Evolutionary conservation across 2,113 vertebrate genomes (phyloP).

Genomic region (Pygoscelis adeliae): DNA sequence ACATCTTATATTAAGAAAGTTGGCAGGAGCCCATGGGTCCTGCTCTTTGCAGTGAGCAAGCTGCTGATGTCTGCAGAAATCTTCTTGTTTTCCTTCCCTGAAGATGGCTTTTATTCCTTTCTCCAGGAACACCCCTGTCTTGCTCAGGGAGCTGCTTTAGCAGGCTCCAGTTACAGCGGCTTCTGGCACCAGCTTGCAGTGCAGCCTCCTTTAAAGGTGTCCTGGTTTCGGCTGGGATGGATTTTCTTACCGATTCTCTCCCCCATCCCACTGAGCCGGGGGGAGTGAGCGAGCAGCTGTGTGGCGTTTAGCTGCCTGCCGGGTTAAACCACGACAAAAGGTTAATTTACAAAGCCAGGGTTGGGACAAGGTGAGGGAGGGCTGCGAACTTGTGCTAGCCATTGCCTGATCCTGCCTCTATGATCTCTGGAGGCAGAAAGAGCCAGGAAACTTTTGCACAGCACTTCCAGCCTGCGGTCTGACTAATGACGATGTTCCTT

Average conservation of each 20-base stretch:
- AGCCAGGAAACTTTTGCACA: not conserved
- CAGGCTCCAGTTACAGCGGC: not conserved
- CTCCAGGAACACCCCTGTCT: not conserved
- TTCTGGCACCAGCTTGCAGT: not conserved
- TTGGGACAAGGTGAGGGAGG: not conserved
- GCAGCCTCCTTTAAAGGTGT: not conserved
- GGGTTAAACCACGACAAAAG: no score
- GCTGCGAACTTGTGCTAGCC: not conserved
- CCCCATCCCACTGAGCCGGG: no score
- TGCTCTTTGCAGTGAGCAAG: not conserved
- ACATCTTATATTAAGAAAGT: not conserved
- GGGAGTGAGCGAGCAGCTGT: no score
- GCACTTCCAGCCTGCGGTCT: not conserved
- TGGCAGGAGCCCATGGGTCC: constrained; percentile 13
- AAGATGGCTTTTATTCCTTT: not conserved
- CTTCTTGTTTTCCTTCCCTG: not conserved
- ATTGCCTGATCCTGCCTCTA: not conserved
- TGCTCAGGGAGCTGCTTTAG: not conserved
- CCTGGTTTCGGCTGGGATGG: no score
- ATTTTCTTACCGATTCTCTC: no score
- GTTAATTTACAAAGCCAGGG: not conserved
- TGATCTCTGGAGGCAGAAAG: not conserved
- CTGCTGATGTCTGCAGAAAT: constrained; percentile 47
- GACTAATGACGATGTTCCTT: not conserved
- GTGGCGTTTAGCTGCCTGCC: no score